Conservation (phyloP, 2,888 invertebrate genomes). For the Acholoe squamosa region DNA sequence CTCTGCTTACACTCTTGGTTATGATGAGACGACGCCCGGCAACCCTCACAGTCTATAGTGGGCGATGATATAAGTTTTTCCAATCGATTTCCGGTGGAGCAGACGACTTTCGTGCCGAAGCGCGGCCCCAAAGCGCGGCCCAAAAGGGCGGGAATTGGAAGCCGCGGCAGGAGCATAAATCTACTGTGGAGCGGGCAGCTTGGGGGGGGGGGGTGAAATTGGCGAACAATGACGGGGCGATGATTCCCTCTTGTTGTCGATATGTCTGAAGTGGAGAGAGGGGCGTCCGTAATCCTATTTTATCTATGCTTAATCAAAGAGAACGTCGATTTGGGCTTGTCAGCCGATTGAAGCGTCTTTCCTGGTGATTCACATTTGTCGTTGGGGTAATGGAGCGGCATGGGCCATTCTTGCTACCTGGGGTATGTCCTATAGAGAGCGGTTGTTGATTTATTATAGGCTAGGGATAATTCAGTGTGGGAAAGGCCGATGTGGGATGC, state of each 20-base stretch:
- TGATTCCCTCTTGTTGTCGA: conserved; percentile 7
- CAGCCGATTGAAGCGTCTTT: neutral
- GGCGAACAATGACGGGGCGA: conserved; percentile 1
- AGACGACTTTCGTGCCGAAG: neutral
- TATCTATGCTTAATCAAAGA: conserved; percentile 10
- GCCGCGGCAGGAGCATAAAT: conserved; percentile 1
- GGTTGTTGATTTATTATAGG: neutral
- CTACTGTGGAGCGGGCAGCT: neutral
- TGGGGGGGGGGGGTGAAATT: neutral
- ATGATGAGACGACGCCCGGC: neutral
- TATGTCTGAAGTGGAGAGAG: neutral
- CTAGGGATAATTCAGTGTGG: neutral
- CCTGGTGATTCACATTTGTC: neutral
- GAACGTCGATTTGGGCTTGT: neutral
- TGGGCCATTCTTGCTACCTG: neutral
- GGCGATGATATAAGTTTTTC: conserved; percentile 7
- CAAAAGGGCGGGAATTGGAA: neutral
- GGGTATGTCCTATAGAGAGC: neutral
- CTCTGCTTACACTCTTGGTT: conserved; percentile 17
- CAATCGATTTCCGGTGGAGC: conserved; percentile 9
- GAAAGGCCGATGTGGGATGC: neutral
- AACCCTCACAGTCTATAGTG: neutral
- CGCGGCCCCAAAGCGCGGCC: neutral
- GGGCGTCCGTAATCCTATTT: conserved; percentile 1
- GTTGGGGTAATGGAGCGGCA: neutral